Conservation (phyloP, 2,888 invertebrate genomes). For the Euzophera pinguis region DNA sequence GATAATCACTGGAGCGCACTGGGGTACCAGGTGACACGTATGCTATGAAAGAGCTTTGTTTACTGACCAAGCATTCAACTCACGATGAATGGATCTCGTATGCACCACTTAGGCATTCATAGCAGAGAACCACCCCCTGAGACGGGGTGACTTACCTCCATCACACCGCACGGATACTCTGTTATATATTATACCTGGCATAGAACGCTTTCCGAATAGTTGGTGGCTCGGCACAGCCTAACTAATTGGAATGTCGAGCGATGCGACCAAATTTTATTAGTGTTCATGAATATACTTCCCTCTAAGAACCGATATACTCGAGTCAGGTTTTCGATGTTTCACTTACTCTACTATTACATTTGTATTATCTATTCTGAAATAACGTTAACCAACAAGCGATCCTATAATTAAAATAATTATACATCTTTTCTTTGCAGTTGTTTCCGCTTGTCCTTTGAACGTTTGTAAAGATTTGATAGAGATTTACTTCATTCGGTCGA, state of each 20-base stretch:
- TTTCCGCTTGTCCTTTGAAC: too few relatives aligned
- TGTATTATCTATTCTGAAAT: too few relatives aligned
- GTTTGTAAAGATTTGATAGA: too few relatives aligned
- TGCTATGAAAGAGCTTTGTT: constrained; percentile 55
- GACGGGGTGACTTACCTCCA: constrained; percentile 64
- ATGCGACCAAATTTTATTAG: neutral
- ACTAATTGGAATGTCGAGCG: constrained; percentile 9
- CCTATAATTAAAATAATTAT: too few relatives aligned
- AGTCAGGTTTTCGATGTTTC: too few relatives aligned
- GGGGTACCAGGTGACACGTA: constrained; percentile 67
- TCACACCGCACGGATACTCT: constrained; percentile 32
- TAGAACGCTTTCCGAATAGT: constrained; percentile 19
- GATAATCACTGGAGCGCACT: constrained; percentile 35
- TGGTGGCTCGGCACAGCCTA: neutral
- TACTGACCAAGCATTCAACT: constrained; percentile 58
- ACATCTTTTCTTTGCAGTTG: too few relatives aligned
- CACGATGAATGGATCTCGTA: constrained; percentile 51
- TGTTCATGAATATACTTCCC: too few relatives aligned
- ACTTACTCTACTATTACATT: too few relatives aligned
- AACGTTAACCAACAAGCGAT: too few relatives aligned
- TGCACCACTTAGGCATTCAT: constrained; percentile 65
- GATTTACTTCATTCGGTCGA: too few relatives aligned
- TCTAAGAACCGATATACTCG: too few relatives aligned
- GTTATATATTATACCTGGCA: constrained; percentile 21
- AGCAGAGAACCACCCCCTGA: constrained; percentile 45